Percentiles rank a stretch among this genome's conserved stretches.
Conservation (phyloP, 2,888 invertebrate genomes). For the Aricia artaxerxes region DNA sequence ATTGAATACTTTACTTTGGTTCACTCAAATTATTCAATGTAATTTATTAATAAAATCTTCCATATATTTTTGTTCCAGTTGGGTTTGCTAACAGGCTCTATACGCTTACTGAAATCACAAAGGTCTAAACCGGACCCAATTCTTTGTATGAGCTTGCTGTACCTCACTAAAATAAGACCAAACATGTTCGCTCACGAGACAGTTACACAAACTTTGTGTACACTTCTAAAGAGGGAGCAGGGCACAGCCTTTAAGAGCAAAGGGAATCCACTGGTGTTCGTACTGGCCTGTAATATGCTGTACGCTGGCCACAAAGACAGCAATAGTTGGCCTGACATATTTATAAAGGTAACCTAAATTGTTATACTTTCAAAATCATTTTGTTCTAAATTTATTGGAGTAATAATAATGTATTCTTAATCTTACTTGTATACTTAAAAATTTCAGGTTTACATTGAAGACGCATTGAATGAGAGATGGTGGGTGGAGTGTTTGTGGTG, state of each 20-base stretch:
- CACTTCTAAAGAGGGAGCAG: conserved; percentile 89
- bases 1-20: too few species aligned
- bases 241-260: conserved; percentile 87
- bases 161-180: conserved; percentile 89
- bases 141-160: conserved; percentile 88
- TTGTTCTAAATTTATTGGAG: not conserved
- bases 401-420: not conserved
- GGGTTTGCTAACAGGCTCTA: conserved; percentile 92
- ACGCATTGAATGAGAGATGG: conserved; percentile 94
- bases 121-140: conserved; percentile 91
- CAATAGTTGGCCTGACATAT: conserved; percentile 94
- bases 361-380: not conserved
- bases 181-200: conserved; percentile 88
- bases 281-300: conserved; percentile 91
- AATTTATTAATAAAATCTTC: not conserved
- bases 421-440: not conserved
- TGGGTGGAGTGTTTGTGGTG: conserved; percentile 97
- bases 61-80: conserved; percentile 66
- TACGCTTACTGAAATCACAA: conserved; percentile 88
- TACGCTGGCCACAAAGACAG: conserved; percentile 90
- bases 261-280: conserved; percentile 89
- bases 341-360: conserved; percentile 86
- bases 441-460: conserved; percentile 92
- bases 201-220: conserved; percentile 88
- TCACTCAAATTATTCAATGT: not conserved